A percentile compares a stretch with the other conserved stretches of the same genome.
Evolutionary conservation across 2,113 vertebrate species (phyloP).

Genomic region (Oreochromis spilurus): DNA sequence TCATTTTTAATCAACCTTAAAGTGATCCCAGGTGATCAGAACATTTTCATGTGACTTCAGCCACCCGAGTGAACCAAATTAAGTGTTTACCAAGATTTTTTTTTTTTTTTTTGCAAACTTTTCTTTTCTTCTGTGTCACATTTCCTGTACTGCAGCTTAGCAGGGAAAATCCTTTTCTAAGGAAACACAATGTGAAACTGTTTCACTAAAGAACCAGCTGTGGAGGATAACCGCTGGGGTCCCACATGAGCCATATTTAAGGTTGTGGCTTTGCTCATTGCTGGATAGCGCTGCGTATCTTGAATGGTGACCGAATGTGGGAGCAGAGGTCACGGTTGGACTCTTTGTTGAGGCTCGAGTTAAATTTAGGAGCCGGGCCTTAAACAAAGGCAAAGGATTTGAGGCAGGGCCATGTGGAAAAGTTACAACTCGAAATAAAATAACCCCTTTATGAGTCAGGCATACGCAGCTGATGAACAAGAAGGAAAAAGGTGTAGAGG

Average conservation of each 20-base stretch:
- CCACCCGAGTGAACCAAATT: background rate
- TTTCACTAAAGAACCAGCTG: background rate
- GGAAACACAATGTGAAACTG: background rate
- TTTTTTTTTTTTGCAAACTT: background rate
- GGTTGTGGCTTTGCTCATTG: background rate
- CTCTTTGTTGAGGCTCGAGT: background rate
- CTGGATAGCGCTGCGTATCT: background rate
- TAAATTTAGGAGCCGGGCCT: slow-evolving; percentile 16
- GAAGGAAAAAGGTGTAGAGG: background rate
- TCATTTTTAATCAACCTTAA: background rate
- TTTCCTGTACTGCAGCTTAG: background rate
- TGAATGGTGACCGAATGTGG: background rate
- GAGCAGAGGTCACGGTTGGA: slow-evolving; percentile 4
- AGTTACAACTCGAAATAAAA: background rate
- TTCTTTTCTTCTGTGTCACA: background rate
- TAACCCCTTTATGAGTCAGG: background rate
- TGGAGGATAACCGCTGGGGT: background rate
- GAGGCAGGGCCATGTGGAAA: background rate
- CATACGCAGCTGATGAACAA: background rate
- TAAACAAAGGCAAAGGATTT: slow-evolving; percentile 9
- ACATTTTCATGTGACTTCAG: background rate
- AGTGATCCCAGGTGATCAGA: background rate
- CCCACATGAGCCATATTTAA: background rate
- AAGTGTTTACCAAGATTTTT: background rate
- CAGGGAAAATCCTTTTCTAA: background rate